phyloP scores from a whole-genome alignment of 30 jellyfish, hydroid and myxozoan species.

The Mastigias papua region DNA sequence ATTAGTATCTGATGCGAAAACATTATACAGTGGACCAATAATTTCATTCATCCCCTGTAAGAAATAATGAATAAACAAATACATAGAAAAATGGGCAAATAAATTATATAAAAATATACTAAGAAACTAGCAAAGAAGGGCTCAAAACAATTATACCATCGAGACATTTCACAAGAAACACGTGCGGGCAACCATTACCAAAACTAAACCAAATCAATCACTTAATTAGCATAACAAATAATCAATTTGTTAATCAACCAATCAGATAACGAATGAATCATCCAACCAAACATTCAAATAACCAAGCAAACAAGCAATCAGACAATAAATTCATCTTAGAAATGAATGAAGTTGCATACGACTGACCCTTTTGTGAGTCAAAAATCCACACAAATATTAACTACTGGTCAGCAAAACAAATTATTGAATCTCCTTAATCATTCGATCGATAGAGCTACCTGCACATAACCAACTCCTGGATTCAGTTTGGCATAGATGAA shows the following conservation, averaged over 20 bases:
- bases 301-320: background rate
- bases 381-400: background rate
- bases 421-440: no score
- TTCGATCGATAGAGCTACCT: slow-evolving; percentile 79
- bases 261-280: background rate
- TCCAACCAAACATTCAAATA: background rate
- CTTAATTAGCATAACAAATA: background rate
- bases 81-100: background rate
- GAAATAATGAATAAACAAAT: background rate
- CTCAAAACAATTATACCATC: no score
- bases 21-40: slow-evolving; percentile 88
- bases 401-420: background rate
- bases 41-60: slow-evolving; percentile 98
- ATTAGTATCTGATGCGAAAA: slow-evolving; percentile 94
- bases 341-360: background rate
- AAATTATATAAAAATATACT: no score
- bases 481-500: slow-evolving; percentile 94
- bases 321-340: background rate
- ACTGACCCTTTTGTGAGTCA: background rate
- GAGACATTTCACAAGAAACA: no score
- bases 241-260: background rate
- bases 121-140: no score
- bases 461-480: slow-evolving; percentile 97
- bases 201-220: background rate
- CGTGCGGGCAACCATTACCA: no score